Evolutionary conservation across 1,140 invertebrate genomes (phyloP).

Genomic region (Physella acuta): DNA sequence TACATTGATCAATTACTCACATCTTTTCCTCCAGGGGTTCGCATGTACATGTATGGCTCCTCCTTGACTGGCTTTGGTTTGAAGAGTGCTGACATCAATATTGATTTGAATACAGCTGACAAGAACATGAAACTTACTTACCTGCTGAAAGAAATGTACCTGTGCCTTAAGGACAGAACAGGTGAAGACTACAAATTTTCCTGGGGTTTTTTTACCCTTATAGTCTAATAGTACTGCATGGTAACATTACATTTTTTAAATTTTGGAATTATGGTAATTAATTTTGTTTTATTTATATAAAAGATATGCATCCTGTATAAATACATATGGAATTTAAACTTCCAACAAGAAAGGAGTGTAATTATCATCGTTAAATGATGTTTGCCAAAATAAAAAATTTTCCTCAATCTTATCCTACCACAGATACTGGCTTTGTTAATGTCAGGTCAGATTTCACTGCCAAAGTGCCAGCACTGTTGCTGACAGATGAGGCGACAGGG

Average conservation of each 20-base stretch:
- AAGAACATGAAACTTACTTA: conserved; percentile 30
- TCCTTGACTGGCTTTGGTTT: conserved; percentile 49
- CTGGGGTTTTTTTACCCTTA: not conserved
- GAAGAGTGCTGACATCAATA: conserved; percentile 51
- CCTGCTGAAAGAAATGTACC: conserved; percentile 37
- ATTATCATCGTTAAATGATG: too few relatives aligned
- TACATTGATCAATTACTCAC: too few relatives aligned
- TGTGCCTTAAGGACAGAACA: conserved; percentile 30
- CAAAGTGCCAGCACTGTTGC: conserved; percentile 51
- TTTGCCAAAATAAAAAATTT: too few relatives aligned
- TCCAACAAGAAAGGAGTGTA: too few relatives aligned
- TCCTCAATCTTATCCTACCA: too few relatives aligned
- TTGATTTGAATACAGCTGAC: conserved; percentile 45
- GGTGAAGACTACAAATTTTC: conserved; percentile 27
- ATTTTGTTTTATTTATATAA: not conserved
- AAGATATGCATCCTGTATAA: too few relatives aligned
- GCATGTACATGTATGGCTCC: conserved; percentile 53
- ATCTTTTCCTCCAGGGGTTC: conserved; percentile 42
- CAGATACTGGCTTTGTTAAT: conserved; percentile 44
- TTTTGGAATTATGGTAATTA: not conserved
- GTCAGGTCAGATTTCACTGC: conserved; percentile 53
- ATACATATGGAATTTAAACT: too few relatives aligned
- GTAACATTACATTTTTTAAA: not conserved
- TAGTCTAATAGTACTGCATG: not conserved
- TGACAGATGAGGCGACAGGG: conserved; percentile 35